Evolutionary conservation across 2,888 invertebrate genomes (phyloP).

Genomic region (Pterostichus madidus): DNA sequence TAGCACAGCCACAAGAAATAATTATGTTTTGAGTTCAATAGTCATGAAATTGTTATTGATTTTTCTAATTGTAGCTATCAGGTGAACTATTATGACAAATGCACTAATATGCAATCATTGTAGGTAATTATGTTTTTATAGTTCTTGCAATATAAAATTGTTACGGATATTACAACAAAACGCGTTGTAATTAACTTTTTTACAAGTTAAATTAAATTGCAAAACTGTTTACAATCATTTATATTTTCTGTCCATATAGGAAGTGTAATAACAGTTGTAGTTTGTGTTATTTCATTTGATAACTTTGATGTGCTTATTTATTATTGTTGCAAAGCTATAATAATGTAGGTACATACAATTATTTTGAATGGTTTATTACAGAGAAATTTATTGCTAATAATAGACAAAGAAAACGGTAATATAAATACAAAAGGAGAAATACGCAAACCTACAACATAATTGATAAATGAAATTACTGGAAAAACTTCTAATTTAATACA

Average conservation of each 20-base stretch:
- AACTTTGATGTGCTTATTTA: no score
- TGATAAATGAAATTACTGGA: no score
- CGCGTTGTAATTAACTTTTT: background rate
- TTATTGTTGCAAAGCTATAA: no score
- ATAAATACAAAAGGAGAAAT: no score
- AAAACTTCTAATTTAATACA: no score
- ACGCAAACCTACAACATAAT: no score
- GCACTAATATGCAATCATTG: background rate
- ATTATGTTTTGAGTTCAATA: background rate
- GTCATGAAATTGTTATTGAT: background rate
- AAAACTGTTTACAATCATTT: background rate
- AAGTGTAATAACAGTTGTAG: no score
- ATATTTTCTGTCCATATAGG: no score
- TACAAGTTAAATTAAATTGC: background rate
- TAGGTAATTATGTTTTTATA: background rate
- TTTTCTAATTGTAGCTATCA: background rate
- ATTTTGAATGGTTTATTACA: no score
- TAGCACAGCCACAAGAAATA: background rate
- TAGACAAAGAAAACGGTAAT: no score
- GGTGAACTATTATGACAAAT: background rate
- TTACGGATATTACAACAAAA: background rate
- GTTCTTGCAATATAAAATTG: background rate
- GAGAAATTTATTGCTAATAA: background rate
- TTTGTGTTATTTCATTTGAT: no score
- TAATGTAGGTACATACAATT: background rate